phyloP scores from a whole-genome alignment of 2,888 invertebrate species.

The Hyppa rectilinea region DNA sequence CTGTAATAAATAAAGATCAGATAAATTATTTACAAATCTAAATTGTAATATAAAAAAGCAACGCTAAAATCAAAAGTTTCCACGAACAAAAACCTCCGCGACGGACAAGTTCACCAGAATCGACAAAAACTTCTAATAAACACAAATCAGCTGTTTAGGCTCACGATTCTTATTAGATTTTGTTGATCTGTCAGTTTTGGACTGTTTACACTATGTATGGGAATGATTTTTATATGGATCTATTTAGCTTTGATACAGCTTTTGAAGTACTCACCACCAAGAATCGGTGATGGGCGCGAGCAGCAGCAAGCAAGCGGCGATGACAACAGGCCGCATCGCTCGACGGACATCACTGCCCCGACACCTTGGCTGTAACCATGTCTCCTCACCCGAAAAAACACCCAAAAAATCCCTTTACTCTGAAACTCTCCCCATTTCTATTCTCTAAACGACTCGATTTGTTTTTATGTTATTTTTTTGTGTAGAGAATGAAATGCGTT shows the following conservation, averaged over 20 bases:
- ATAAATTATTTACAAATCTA: slow-evolving; percentile 8
- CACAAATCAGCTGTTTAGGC: slow-evolving; percentile 66
- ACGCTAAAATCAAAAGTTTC: slow-evolving; percentile 35
- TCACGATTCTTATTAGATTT: slow-evolving; percentile 51
- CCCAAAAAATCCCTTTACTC: slow-evolving; percentile 65
- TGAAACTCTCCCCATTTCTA: slow-evolving; percentile 64
- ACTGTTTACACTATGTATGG: slow-evolving; percentile 12
- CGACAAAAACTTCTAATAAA: slow-evolving; percentile 61
- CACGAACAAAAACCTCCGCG: slow-evolving; percentile 41
- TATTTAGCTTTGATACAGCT: slow-evolving; percentile 31
- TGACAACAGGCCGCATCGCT: slow-evolving; percentile 94
- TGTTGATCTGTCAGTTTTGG: slow-evolving; percentile 25
- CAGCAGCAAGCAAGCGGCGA: slow-evolving; percentile 95
- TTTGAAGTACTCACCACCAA: slow-evolving; percentile 94
- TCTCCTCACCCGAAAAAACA: slow-evolving; percentile 66
- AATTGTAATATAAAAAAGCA: not conserved
- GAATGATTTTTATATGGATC: slow-evolving; percentile 26
- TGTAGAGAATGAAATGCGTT: slow-evolving; percentile 70
- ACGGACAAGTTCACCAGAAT: slow-evolving; percentile 29
- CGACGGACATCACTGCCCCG: slow-evolving; percentile 87
- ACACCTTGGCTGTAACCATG: slow-evolving; percentile 75
- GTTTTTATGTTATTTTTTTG: slow-evolving; percentile 64
- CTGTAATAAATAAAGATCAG: not conserved
- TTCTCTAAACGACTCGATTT: slow-evolving; percentile 62
- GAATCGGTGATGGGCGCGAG: slow-evolving; percentile 97